These are phyloP conservation scores for Megaceryle maxima DNA, from an alignment of 2,113 vertebrate species.

Conservation along the genomic window DNA sequence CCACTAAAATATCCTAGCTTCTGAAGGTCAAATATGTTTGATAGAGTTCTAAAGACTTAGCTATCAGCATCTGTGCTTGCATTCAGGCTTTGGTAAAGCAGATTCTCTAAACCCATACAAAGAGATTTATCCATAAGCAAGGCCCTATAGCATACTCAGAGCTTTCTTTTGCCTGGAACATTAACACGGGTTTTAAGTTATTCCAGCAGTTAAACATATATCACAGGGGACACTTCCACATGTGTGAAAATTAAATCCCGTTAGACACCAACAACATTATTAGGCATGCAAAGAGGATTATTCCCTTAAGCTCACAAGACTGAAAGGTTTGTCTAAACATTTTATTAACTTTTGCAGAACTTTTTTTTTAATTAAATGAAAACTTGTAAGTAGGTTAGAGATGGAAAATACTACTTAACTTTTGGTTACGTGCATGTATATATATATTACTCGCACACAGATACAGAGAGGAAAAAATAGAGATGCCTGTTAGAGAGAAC, in stretches of 20 bases:
- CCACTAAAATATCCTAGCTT: background rate
- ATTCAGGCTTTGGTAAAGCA: slow-evolving; percentile 19
- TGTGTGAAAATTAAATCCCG: slow-evolving; percentile 68
- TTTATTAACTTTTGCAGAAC: slow-evolving; percentile 51
- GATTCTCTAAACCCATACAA: slow-evolving; percentile 70
- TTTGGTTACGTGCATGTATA: background rate
- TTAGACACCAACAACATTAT: slow-evolving; percentile 70
- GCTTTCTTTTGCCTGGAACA: slow-evolving; percentile 61
- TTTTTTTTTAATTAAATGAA: slow-evolving; percentile 60
- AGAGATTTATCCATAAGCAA: slow-evolving; percentile 74
- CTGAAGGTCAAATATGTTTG: background rate
- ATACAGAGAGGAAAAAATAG: background rate
- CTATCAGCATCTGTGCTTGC: slow-evolving; percentile 42
- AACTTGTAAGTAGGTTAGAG: slow-evolving; percentile 32
- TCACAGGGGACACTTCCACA: slow-evolving; percentile 69
- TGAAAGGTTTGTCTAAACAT: slow-evolving; percentile 61
- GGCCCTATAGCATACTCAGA: slow-evolving; percentile 58
- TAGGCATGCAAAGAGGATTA: slow-evolving; percentile 48
- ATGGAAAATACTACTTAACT: slow-evolving; percentile 15
- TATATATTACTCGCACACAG: background rate
- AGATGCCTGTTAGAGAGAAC: background rate
- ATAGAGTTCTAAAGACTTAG: background rate
- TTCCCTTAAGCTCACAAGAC: slow-evolving; percentile 33
- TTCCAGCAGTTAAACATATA: slow-evolving; percentile 53
- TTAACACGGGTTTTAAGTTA: slow-evolving; percentile 77